phyloP scores from a whole-genome alignment of 2,797 vertebrate species.

The Manis pentadactyla region DNA sequence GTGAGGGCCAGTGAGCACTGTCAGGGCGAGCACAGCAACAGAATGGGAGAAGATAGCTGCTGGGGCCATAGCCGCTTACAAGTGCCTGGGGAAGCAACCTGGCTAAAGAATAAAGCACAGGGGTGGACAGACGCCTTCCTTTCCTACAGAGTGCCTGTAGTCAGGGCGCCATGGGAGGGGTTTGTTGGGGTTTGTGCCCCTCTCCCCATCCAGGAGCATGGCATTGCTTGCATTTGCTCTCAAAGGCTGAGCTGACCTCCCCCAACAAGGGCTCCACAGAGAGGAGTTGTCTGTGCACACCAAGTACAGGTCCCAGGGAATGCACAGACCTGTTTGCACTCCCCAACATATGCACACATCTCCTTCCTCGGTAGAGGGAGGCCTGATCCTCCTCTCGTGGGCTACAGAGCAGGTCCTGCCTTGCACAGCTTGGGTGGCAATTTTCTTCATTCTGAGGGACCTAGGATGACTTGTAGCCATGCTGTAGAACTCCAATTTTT shows the following conservation, averaged over 20 bases:
- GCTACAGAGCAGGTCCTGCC: not conserved
- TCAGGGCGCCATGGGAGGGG: not conserved
- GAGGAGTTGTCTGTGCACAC: not conserved
- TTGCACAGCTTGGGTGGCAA: not conserved
- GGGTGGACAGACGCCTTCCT: not conserved
- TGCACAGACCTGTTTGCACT: no score
- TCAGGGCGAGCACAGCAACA: not conserved
- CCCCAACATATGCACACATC: rapidly evolving
- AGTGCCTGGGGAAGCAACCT: not conserved
- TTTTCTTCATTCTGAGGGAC: not conserved
- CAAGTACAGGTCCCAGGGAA: no score
- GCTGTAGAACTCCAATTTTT: not conserved
- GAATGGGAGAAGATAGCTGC: no score
- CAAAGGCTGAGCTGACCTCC: not conserved
- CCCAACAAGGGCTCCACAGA: not conserved
- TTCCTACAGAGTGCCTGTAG: not conserved
- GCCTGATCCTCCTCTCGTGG: not conserved
- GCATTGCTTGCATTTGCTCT: not conserved
- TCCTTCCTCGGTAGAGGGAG: not conserved
- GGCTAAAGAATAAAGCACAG: not conserved
- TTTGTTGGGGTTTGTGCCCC: rapidly evolving
- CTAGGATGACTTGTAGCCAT: not conserved
- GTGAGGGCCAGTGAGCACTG: not conserved
- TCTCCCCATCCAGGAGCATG: not conserved
- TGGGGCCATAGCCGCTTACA: not conserved